These are phyloP conservation scores for Clivina fossor DNA, from an alignment of 2,888 invertebrate genomes.

Conservation along the genomic window DNA sequence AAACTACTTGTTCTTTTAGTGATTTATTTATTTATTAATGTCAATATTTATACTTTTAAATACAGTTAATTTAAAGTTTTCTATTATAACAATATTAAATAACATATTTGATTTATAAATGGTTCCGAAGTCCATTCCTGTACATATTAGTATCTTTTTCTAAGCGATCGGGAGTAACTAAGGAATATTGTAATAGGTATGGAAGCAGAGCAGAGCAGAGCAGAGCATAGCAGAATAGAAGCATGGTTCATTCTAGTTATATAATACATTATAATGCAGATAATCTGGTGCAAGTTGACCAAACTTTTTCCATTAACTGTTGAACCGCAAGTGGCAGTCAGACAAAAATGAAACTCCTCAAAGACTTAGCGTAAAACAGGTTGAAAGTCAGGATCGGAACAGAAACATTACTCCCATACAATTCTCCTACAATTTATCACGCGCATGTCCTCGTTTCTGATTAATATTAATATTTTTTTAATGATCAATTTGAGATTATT, in stretches of 20 bases:
- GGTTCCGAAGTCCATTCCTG: no score
- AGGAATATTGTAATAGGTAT: no score
- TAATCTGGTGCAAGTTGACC: slow-evolving; percentile 25
- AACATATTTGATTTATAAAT: no score
- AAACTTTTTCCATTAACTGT: slow-evolving; percentile 30
- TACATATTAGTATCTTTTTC: no score
- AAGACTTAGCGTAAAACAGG: slow-evolving; percentile 1
- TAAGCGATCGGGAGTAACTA: no score
- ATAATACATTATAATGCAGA: slow-evolving; percentile 26
- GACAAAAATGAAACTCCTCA: slow-evolving; percentile 20
- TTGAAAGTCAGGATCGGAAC: neutral
- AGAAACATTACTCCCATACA: neutral
- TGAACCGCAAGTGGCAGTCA: slow-evolving; percentile 17
- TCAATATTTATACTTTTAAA: no score
- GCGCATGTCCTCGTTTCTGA: neutral
- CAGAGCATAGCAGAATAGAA: no score
- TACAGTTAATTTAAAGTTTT: no score
- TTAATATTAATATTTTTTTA: slow-evolving; percentile 14
- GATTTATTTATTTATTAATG: no score
- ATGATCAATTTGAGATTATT: slow-evolving; percentile 5
- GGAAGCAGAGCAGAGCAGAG: no score
- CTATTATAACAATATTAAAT: no score
- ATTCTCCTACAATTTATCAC: neutral
- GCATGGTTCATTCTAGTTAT: slow-evolving; percentile 18
- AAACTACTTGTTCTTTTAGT: no score